phyloP scores from a whole-genome alignment of 2,113 vertebrate species.

The Erpornis zantholeuca region DNA sequence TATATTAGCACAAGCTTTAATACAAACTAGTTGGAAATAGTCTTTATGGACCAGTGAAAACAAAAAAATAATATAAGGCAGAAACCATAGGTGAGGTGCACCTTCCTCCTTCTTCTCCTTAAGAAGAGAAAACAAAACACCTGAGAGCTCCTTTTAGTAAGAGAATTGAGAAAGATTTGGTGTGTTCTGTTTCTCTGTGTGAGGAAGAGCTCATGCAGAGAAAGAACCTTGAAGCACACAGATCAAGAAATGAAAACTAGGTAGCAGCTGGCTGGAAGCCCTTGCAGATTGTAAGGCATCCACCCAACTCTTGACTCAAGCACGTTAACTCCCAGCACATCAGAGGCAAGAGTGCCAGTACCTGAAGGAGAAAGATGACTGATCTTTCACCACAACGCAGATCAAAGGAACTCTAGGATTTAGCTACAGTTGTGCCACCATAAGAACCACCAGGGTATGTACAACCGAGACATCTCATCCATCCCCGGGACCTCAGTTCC shows the following conservation, averaged over 20 bases:
- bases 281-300: not conserved
- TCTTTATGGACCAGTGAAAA: not conserved
- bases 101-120: not conserved
- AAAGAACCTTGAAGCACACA: not conserved
- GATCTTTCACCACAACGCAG: not conserved
- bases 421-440: not conserved
- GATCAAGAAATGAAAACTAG: not conserved
- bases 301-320: not conserved
- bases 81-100: not conserved
- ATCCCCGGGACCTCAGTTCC: not conserved
- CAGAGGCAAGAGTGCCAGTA: not conserved
- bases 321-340: not conserved
- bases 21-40: not conserved
- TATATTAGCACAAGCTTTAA: not conserved
- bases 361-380: not conserved
- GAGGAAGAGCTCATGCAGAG: too few species aligned
- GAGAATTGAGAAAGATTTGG: not conserved
- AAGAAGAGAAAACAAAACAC: not conserved
- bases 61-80: not conserved
- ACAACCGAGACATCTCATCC: not conserved
- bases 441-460: not conserved
- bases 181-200: too few species aligned
- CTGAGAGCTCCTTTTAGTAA: not conserved
- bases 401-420: not conserved
- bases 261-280: not conserved